phyloP scores from a whole-genome alignment of 2,113 vertebrate species.

The Panthera uncia region DNA sequence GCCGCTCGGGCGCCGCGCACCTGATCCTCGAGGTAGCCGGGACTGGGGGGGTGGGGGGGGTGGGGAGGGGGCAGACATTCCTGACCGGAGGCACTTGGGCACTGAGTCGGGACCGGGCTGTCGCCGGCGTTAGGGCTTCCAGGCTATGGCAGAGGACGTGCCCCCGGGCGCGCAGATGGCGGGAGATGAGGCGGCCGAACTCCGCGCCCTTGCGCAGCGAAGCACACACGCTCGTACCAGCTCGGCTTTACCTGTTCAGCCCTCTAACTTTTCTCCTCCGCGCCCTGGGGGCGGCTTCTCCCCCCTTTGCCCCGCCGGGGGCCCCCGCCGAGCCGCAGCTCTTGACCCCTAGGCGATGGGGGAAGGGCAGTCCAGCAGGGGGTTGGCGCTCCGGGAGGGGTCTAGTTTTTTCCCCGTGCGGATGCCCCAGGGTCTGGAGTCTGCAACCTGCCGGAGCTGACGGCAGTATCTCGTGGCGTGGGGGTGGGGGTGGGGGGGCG shows the following conservation, averaged over 20 bases:
- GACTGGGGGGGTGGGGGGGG: neutral
- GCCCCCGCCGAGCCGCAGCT: neutral
- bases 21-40: conserved; percentile 13
- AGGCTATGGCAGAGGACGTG: conserved; percentile 23
- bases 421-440: neutral
- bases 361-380: conserved; percentile 13
- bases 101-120: neutral
- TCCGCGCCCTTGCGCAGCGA: conserved; percentile 54
- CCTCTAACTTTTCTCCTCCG: conserved; percentile 76
- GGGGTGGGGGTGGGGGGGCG: no score
- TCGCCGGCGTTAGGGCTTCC: neutral
- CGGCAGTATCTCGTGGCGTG: neutral
- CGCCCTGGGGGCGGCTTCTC: conserved; percentile 13
- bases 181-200: conserved; percentile 34
- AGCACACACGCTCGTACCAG: conserved; percentile 31
- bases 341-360: conserved; percentile 9
- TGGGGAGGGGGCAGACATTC: neutral
- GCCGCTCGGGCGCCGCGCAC: conserved; percentile 44
- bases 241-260: conserved; percentile 52
- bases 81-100: neutral
- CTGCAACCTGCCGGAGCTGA: neutral
- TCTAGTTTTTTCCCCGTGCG: neutral
- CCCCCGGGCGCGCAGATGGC: conserved; percentile 28
- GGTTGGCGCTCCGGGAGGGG: neutral
- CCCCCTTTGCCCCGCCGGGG: neutral